Evolutionary conservation across 2,113 vertebrate species (phyloP).

Genomic region (Pitta sordida): DNA sequence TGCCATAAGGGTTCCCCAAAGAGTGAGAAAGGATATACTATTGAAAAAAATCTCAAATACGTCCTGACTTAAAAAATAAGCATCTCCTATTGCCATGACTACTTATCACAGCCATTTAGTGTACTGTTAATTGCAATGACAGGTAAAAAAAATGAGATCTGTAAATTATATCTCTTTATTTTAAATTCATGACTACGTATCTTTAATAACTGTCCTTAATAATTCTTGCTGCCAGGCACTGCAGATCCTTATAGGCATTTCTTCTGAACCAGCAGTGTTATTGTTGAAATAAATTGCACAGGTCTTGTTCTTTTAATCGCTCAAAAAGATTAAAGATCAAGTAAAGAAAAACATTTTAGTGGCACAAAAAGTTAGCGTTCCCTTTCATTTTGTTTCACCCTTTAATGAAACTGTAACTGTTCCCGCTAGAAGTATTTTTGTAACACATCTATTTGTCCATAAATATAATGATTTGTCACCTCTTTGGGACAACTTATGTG

Average conservation of each 20-base stretch:
- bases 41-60: background rate
- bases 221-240: background rate
- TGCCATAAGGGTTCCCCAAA: background rate
- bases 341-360: background rate
- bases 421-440: conserved; percentile 15
- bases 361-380: background rate
- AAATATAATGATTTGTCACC: background rate
- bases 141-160: background rate
- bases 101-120: background rate
- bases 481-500: background rate
- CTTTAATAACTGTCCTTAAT: background rate
- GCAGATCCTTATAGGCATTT: background rate
- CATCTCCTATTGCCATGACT: background rate
- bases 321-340: background rate
- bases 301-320: conserved; percentile 12
- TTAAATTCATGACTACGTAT: background rate
- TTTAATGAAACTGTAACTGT: conserved; percentile 48
- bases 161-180: background rate
- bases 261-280: background rate
- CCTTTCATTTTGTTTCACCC: background rate
- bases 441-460: conserved; percentile 16
- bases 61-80: background rate
- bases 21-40: background rate
- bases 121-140: background rate
- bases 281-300: background rate